phyloP scores from a whole-genome alignment of 2,797 vertebrate genomes.

The Linurgus olivaceus region DNA sequence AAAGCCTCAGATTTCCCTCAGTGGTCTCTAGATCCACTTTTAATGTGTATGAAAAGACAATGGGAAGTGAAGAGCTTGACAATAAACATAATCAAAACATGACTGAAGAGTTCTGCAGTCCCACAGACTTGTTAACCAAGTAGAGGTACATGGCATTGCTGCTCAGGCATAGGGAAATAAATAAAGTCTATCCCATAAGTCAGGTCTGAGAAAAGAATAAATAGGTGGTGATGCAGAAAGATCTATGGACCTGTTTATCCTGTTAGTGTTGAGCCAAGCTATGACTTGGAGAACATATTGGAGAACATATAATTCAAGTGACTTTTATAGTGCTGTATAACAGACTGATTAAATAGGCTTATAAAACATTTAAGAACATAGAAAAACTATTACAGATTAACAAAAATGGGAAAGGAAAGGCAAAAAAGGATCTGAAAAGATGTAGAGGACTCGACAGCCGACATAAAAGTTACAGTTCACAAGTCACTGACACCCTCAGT shows the following conservation, averaged over 20 bases:
- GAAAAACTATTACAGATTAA: not conserved
- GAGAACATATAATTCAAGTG: not conserved
- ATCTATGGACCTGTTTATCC: slow-evolving; percentile 16
- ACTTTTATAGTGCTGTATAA: slow-evolving; percentile 22
- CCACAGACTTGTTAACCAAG: not conserved
- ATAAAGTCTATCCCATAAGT: not conserved
- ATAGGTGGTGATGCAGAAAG: not conserved
- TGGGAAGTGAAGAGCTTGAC: not conserved
- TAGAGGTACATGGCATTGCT: not conserved
- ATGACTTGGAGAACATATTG: not conserved
- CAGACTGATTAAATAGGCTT: not conserved
- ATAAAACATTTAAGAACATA: not conserved
- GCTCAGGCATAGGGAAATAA: not conserved
- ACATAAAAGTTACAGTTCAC: not conserved
- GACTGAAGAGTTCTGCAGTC: not conserved
- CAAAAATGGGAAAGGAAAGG: not conserved
- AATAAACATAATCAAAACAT: not conserved
- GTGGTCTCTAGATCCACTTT: not conserved
- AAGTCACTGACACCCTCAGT: not conserved
- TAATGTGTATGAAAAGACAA: not conserved
- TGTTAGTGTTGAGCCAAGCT: not conserved
- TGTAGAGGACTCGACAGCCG: not conserved
- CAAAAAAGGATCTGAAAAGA: not conserved
- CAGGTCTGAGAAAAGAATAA: slow-evolving; percentile 2
- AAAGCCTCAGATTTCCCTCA: not conserved